These are phyloP conservation scores for Colletes collaris DNA, from an alignment of 2,888 invertebrate species.

Conservation along the genomic window DNA sequence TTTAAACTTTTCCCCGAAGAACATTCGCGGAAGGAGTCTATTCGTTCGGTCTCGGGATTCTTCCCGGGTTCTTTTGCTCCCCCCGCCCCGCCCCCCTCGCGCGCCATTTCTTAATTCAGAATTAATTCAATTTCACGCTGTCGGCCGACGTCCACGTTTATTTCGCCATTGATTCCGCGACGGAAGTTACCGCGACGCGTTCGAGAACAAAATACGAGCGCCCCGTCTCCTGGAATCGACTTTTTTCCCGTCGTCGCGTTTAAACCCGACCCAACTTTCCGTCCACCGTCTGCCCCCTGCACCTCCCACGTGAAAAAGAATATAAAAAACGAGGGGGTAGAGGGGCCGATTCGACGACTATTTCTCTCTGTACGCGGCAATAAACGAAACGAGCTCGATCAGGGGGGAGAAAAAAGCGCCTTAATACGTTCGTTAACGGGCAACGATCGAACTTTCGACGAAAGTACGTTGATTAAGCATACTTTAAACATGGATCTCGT, in stretches of 20 bases:
- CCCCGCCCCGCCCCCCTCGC: constrained; percentile 1
- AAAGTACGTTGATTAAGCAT: constrained; percentile 55
- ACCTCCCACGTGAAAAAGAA: too few species aligned
- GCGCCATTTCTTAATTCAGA: constrained; percentile 68
- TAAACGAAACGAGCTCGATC: constrained; percentile 38
- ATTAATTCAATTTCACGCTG: constrained; percentile 75
- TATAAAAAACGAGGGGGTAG: neutral
- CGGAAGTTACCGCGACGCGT: constrained; percentile 29
- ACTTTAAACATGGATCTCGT: constrained; percentile 53
- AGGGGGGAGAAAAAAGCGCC: constrained; percentile 34
- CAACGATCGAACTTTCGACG: constrained; percentile 55
- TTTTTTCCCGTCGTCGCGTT: constrained; percentile 15
- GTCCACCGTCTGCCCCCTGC: neutral
- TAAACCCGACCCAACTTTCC: constrained; percentile 33
- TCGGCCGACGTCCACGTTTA: constrained; percentile 63
- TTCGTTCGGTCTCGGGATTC: constrained; percentile 18
- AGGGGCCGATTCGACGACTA: constrained; percentile 15
- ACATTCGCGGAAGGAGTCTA: constrained; percentile 48
- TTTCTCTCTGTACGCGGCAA: constrained; percentile 17
- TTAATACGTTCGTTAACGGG: constrained; percentile 54
- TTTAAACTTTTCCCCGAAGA: constrained; percentile 70
- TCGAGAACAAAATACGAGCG: constrained; percentile 32
- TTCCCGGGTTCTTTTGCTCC: constrained; percentile 23
- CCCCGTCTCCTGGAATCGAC: constrained; percentile 3
- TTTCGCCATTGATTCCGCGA: constrained; percentile 54